phyloP scores from a whole-genome alignment of 2,797 vertebrate genomes.

The Phrynocephalus guinanensis region DNA sequence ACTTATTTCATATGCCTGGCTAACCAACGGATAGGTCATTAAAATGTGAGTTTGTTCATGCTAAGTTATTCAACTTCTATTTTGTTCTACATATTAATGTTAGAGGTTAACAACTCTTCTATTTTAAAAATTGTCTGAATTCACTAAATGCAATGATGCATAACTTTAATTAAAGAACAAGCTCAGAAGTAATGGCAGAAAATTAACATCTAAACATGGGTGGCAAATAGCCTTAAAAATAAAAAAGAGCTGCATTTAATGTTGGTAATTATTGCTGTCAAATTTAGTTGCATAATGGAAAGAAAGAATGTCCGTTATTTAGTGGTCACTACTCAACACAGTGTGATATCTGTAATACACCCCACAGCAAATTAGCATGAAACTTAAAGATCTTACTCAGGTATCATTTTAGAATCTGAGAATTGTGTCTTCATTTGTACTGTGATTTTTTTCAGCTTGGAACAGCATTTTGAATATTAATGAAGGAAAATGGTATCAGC shows the following conservation, averaged over 20 bases:
- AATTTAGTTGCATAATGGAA: constrained; percentile 32
- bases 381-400: neutral
- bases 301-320: constrained; percentile 22
- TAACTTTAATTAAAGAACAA: constrained; percentile 56
- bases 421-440: constrained; percentile 9
- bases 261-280: constrained; percentile 24
- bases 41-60: constrained; percentile 54
- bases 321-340: constrained; percentile 4
- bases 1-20: constrained; percentile 54
- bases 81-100: constrained; percentile 58
- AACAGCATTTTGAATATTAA: constrained; percentile 42
- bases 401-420: constrained; percentile 26
- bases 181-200: constrained; percentile 46
- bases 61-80: constrained; percentile 65
- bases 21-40: constrained; percentile 62
- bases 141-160: constrained; percentile 61
- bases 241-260: constrained; percentile 18
- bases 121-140: constrained; percentile 61
- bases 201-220: constrained; percentile 45
- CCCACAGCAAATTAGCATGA: constrained; percentile 20
- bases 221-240: constrained; percentile 51
- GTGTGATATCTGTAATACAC: constrained; percentile 31
- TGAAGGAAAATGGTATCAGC: neutral
- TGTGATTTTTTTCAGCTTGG: neutral
- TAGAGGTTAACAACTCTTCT: constrained; percentile 65